Evolutionary conservation across 2,888 invertebrate species (phyloP), one percentile per base, ranked within the genome.

Genomic region (Drosophila tanythrix): DNA sequence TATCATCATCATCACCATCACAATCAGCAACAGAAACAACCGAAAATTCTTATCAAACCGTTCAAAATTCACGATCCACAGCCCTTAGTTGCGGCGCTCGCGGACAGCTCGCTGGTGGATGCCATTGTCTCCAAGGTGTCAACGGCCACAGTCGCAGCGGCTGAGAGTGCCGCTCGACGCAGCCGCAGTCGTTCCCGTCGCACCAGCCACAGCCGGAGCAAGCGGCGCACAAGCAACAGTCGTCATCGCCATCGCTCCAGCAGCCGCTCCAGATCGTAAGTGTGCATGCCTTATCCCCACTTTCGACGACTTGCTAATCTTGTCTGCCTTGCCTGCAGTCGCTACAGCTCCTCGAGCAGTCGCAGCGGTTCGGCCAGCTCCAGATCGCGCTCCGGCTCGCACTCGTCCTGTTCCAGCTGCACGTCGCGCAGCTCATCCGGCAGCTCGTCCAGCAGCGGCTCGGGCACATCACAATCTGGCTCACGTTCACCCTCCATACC

Each of bases 401-500:
- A 89, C 62, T 92, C 93, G 51, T 92, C 93, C 31, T 91, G 89
- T 66, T 92, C 93, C 43, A 92, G 92, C 71, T 83, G 92, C 74
- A 91, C 92, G n/a, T 92, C 93, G 51, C 88, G 87, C 48, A 92
- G 91, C 74, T 92, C 92, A 66, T 92, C 93, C 55, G 83, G 89
- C 35, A 92, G 92, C 75, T 92, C 93, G 50, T 92, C 92, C 31
- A 83, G 79, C 74, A 88, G 81, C 62, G 92, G 90, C 64, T 91
- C 83, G 25, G 91, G 88, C 71, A 90, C 91, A 43, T 92, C 93
- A 63, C 90, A 92, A 64, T 90, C 93, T 15, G 94, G 95, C 80
- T 96, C 96, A 68, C 94, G 96, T 74, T 97, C 97, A 71, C 97
- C 96, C n/a, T 98, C 98, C 70, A 98, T 98, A 93, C 98, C 98